Evolutionary conservation across 2,797 vertebrate species (phyloP), one percentile per base, ranked within the genome.

Genomic region (Basileuterus tristriatus): DNA sequence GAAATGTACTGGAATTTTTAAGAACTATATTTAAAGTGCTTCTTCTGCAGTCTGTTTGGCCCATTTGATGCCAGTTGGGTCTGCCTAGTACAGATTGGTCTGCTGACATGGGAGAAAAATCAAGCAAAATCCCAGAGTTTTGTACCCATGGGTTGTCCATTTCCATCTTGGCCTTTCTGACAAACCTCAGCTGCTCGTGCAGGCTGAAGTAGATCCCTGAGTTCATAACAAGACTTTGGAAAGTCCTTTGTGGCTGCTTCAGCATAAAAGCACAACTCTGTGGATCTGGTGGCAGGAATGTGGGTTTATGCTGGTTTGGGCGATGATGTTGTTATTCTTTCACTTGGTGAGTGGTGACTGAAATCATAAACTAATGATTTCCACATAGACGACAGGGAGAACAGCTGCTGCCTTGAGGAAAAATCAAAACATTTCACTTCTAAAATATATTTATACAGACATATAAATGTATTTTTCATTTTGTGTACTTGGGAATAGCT

Each of bases 1-100:
- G 30, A 76, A 67, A 67, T 21, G 5, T 29, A 87, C 82, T 97
- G 97, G 97, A 98, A 98, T 98, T 98, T 98, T 96, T 96, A 89
- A 96, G 74, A 97, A 97, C 96, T 97, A 78, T 79, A 70, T 96
- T 98, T 91, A 79, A 96, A 95, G 74, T 75, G 90, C 69, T 90
- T 95, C 76, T 95, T 96, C 96, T 97, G 96, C 97, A 97, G 97
- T 91, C 94, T 94, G 67, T 95, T 90, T 93, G 90, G 20, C 7
- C n/a, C 14, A 21, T 70, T 69, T 77, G 36, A 55, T 20, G 27
- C 5, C 44, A 11, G 3, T 13, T 76, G 36, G 8, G 2, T 41
- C 29, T 79, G 11, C 44, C 23, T 17, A 17, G 5, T 67, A 49
- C 8, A 60, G 12, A 6, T 8, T 2, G 1, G 2, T 62, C 47